Base-by-base conservation (phyloP, 1,140 invertebrate genomes). In the Alviniconcha marisindica region DNA sequence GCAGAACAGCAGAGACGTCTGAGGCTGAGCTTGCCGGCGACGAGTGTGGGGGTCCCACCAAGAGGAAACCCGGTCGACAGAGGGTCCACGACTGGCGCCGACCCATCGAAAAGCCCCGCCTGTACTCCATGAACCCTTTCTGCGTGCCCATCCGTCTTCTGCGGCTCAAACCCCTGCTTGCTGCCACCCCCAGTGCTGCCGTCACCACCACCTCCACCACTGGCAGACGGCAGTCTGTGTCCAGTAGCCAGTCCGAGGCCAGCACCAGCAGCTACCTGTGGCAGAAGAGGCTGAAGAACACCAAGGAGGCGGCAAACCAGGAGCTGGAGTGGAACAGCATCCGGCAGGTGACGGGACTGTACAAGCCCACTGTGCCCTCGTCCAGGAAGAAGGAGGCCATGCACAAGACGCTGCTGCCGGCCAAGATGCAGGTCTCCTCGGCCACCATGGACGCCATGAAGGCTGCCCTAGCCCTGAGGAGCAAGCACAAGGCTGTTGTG, bases 111-210 rank as follows among this genome's bases (percentile, higher is more conserved):
- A 88, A 88, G 36, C 87, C 87, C 4, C 69, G 60, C 74, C 76
- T 88, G 36, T 88, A 79, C 56, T 83, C 85, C 48, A 76, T 88
- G 60, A 88, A 88, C 51, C 87, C 87, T 4, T 85, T 86, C 44
- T 88, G 87, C 83, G 82, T 88, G 31, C 87, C 87, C 0, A 83
- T 88, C 12, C 74, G 77, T 15, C 79, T 88, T 0, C 73, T 88
- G 4, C 83, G 80, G 33, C 56, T 87, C 28, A 77, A 83, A 40
- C 51, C 42, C 18, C 77, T 60, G 1, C 42, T 77, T 28, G 74
- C 21, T 4, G 21, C 44, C 2, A n/a, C n/a, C 21, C 5, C 44
- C 74, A 77, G 74, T 7, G 42, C 14, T 48, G 42, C 15, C 18
- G 5, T 7, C n/a, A 31, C n/a, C n/a, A 18, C 31, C 38, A 31